Base-by-base conservation (phyloP, 2,888 invertebrate species). In the Chaitophorus viminalis region DNA sequence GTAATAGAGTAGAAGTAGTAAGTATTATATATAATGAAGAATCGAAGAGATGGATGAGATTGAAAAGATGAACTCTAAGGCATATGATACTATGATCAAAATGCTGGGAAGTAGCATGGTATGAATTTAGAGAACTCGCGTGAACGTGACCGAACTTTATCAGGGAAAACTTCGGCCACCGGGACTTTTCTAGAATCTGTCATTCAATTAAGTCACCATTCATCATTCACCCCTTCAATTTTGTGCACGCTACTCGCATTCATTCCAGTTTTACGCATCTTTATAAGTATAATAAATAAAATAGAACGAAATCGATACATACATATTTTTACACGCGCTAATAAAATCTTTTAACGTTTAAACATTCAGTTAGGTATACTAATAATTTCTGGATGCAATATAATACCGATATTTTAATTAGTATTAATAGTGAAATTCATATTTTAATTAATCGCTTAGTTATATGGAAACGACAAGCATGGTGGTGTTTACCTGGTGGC, bases 141-240 rank as follows among this genome's bases (percentile, higher is more conserved):
- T 54, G 65, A 74, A 87, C 87, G 87, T 87, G 87, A 87, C 81
- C 74, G 79, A 87, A 87, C 87, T 87, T 87, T 46, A 65, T 39
- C 65, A 33, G 60, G 33, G 60, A 39, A 79, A 87, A 87, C 78
- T 79, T 79, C 9, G 79, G 31, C 86, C 46, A 25, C 54, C 31
- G 81, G n/a, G 74, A 87, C 46, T 74, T 74, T 60, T 74, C 74
- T 65, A 81, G 87, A 65, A 81, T 74, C 87, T 65, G 87, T 87
- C 87, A 87, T 87, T 87, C 87, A 87, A 87, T 87, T 87, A 87
- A 81, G 81, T 75, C 74, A 65, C 81, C 65, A 87, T 87, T 87
- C 87, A 87, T 87, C 87, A 87, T 79, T 87, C 52, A 33, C 18
- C 52, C 11, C 31, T 54, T 68, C n/a, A 52, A 72, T 79, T 31